Evolutionary conservation across 2,888 invertebrate species (phyloP).

Genomic region (Tiliacea aurago): DNA sequence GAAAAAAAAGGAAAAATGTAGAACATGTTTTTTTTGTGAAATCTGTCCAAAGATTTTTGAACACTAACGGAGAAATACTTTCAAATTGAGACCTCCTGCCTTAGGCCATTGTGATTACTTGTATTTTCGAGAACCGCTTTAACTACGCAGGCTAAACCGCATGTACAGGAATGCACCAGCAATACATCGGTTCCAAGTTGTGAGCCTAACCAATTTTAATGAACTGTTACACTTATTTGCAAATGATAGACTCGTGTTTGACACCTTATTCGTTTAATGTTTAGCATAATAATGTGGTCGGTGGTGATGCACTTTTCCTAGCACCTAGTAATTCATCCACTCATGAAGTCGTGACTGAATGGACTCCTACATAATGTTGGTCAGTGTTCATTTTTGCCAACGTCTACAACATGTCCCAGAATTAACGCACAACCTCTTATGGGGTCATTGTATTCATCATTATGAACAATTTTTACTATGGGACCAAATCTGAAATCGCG

Average conservation of each 20-base stretch:
- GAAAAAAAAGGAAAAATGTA: not conserved
- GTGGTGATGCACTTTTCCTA: no score
- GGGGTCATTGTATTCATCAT: no score
- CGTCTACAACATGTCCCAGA: no score
- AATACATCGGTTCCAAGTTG: not conserved
- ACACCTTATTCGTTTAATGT: not conserved
- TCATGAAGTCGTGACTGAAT: not conserved
- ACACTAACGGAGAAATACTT: not conserved
- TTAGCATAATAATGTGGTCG: not conserved
- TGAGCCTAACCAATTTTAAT: not conserved
- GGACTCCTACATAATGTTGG: not conserved
- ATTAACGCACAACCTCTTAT: no score
- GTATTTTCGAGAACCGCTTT: not conserved
- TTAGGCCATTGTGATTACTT: not conserved
- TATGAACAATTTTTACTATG: no score
- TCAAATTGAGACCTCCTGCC: not conserved
- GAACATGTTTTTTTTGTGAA: not conserved
- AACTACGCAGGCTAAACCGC: not conserved
- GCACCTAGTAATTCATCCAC: no score
- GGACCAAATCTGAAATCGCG: no score
- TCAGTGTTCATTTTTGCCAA: not conserved
- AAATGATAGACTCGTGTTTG: not conserved
- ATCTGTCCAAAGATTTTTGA: no score
- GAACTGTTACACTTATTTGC: not conserved
- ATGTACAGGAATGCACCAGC: no score